Base-by-base conservation (phyloP, 2,797 vertebrate species). In the Microchirus variegatus region DNA sequence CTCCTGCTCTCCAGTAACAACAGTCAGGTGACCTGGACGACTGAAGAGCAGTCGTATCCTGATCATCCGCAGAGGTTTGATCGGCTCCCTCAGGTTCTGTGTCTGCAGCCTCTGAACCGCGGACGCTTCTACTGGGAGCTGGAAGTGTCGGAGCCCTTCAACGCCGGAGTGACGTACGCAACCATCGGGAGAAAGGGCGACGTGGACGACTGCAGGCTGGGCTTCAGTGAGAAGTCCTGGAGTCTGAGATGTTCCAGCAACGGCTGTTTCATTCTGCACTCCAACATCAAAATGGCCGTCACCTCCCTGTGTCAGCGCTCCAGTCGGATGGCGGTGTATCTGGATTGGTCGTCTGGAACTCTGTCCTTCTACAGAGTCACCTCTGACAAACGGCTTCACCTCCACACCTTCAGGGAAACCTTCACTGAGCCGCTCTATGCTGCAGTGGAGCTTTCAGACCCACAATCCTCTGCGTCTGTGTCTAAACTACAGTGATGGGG, bases 361-460 rank as follows among this genome's bases (percentile, higher is more conserved):
- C 14, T 85, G 59, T 70, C 75, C 18, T 85, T 85, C 48, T 85
- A 82, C 75, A 78, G 64, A 67, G 77, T 70, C 41, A 54, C 45
- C 18, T 59, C 48, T 1, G 65, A 73, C 22, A 75, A 31, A 18
- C 16, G 1, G 16, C 44, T 7, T n/a, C 53, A 12, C 35, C 58
- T 83, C 4, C 5, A 72, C 6, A 80, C 63, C 31, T 78, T 37
- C 51, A 63, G 5, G n/a, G 1, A 8, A 5, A 14, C 0, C 0
- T 81, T 80, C 49, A 43, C 0, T 0, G 0, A 54, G 11, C 44
- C 42, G 2, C 61, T 85, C 26, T 69, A 65, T 51, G 63, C 70
- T 22, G 77, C 70, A 11, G 1, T 77, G 3, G 36, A 75, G 9
- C 49, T 81, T 43, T 17, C 35, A 13, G 0, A 1, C 5, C 3